These are phyloP conservation scores for Tiliqua scincoides DNA, from an alignment of 2,113 vertebrate species.

Conservation along the genomic window DNA sequence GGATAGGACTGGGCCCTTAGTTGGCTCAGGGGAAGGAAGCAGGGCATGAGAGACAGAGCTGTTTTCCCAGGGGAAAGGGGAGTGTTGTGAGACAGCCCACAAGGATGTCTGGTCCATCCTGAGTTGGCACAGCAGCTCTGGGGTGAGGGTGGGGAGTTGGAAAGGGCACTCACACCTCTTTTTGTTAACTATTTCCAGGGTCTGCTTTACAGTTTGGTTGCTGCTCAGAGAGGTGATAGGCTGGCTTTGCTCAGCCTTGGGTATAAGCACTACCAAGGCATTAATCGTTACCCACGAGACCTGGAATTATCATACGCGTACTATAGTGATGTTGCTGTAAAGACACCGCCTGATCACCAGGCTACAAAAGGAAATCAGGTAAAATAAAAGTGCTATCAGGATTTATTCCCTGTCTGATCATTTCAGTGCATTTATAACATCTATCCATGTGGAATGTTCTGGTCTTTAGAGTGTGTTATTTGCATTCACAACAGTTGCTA, in stretches of 20 bases:
- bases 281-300: conserved; percentile 86
- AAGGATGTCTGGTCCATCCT: too few species aligned
- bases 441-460: background rate
- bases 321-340: conserved; percentile 85
- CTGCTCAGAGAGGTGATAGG: conserved; percentile 82
- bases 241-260: conserved; percentile 91
- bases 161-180: background rate
- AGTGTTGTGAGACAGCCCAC: too few species aligned
- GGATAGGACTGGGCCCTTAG: too few species aligned
- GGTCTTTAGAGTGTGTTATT: background rate
- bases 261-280: conserved; percentile 91
- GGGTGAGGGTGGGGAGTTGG: too few species aligned
- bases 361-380: conserved; percentile 81
- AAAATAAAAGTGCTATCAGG: conserved; percentile 5
- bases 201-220: conserved; percentile 89
- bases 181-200: conserved; percentile 78
- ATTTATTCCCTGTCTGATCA: conserved; percentile 2
- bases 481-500: background rate
- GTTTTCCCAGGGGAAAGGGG: too few species aligned
- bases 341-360: conserved; percentile 80
- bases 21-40: too few species aligned
- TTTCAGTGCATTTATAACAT: background rate
- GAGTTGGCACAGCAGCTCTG: too few species aligned
- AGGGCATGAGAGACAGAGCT: too few species aligned
- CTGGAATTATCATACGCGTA: conserved; percentile 86